Conservation (phyloP, 2,888 invertebrate genomes). For the Mylabris sibirica region DNA sequence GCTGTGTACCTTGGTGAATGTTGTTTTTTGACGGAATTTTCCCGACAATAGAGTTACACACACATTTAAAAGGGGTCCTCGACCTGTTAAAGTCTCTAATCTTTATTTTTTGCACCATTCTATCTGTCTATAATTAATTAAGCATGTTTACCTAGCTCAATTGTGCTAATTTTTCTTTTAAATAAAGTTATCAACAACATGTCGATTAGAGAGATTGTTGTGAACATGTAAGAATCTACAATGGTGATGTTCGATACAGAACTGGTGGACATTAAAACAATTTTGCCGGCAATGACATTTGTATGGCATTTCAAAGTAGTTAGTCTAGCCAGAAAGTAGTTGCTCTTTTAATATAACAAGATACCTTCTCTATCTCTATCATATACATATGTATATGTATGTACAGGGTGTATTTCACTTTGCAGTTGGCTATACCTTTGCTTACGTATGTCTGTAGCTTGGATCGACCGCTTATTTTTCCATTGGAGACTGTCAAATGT, state of each 20-base stretch:
- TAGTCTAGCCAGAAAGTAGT: conserved; percentile 27
- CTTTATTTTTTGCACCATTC: no score
- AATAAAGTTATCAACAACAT: conserved; percentile 7
- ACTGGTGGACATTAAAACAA: background rate
- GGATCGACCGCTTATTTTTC: no score
- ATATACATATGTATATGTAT: no score
- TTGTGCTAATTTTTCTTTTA: background rate
- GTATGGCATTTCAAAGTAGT: conserved; percentile 32
- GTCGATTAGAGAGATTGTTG: background rate
- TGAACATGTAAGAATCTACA: conserved; percentile 5
- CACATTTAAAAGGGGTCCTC: background rate
- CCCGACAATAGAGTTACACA: background rate
- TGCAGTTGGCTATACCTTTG: no score
- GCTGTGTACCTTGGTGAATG: background rate
- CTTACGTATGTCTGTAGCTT: no score
- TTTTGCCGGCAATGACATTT: conserved; percentile 39
- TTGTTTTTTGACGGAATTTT: conserved; percentile 1
- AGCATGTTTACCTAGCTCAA: background rate
- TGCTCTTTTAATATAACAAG: background rate
- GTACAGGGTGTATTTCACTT: no score
- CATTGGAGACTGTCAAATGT: no score
- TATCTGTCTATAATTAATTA: background rate
- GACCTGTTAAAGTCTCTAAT: conserved; percentile 1
- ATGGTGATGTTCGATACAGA: background rate
- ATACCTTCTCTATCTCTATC: background rate